Conservation (phyloP, 1,140 invertebrate species). For the Pachypeltis micranthus region DNA sequence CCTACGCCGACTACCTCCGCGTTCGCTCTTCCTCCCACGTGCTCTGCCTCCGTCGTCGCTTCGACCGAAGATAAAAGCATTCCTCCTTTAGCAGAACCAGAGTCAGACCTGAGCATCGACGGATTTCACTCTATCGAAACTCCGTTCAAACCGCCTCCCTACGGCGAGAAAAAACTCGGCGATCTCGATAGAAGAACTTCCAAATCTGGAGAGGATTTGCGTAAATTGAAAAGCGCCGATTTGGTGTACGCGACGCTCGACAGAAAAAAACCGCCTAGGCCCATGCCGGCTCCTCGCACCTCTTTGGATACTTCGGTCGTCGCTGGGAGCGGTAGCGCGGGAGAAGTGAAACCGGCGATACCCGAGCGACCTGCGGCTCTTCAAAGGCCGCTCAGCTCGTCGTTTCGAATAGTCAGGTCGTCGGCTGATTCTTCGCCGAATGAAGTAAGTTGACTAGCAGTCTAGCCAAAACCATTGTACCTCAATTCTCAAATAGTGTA, state of each 20-base stretch:
- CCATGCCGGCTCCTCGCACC: conserved; percentile 26
- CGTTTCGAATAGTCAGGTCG: conserved; percentile 25
- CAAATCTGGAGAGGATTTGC: conserved; percentile 20
- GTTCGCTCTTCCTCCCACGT: too few relatives aligned
- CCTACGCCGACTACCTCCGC: too few relatives aligned
- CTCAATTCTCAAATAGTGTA: too few relatives aligned
- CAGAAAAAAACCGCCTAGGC: conserved; percentile 20
- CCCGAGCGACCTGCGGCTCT: conserved; percentile 57
- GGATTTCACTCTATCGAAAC: background rate
- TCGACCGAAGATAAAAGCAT: too few relatives aligned
- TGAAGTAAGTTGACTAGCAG: background rate
- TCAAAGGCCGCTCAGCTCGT: conserved; percentile 37
- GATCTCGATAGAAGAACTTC: conserved; percentile 13
- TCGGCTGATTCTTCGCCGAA: conserved; percentile 7
- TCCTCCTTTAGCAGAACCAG: too few relatives aligned
- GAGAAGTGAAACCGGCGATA: conserved; percentile 40
- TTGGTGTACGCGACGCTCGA: conserved; percentile 21
- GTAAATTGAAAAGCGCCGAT: conserved; percentile 7
- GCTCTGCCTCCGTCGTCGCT: too few relatives aligned
- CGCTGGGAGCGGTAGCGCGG: conserved; percentile 35
- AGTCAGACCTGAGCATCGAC: background rate
- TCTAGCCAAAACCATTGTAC: background rate
- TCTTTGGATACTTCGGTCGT: conserved; percentile 19
- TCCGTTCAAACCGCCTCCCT: background rate
- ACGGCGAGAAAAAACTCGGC: background rate